These are phyloP conservation scores for Lemur catta DNA, from an alignment of 2,797 vertebrate genomes.

Conservation along the genomic window DNA sequence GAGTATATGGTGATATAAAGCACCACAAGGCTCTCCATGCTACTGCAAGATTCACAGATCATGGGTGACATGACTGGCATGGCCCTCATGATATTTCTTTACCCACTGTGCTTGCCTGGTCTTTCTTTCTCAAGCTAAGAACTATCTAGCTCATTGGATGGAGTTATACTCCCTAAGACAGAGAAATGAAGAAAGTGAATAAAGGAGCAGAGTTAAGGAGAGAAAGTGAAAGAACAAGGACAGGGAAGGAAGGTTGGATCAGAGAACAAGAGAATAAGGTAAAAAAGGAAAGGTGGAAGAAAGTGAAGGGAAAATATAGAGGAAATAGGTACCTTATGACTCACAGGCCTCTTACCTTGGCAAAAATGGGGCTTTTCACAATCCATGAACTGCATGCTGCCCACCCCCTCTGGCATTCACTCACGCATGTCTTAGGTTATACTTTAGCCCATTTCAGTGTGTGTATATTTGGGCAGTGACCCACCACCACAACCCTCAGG, in stretches of 20 bases:
- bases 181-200: background rate
- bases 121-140: constrained; percentile 14
- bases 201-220: background rate
- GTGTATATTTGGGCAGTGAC: background rate
- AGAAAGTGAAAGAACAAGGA: background rate
- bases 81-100: background rate
- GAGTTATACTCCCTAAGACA: background rate
- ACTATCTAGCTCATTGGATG: background rate
- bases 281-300: background rate
- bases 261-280: background rate
- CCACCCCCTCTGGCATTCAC: background rate
- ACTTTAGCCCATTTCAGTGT: background rate
- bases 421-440: background rate
- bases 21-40: background rate
- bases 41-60: background rate
- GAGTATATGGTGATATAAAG: background rate
- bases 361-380: background rate
- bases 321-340: background rate
- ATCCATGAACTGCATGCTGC: background rate
- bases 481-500: too few relatives aligned
- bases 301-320: background rate
- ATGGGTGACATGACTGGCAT: background rate
- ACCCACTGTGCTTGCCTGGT: background rate
- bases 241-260: background rate
- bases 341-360: background rate